Evolutionary conservation across 30 jellyfish, hydroid and myxozoan genomes (phyloP), one percentile per base, ranked within the genome.

Genomic region (Chrysaora quinquecirrha): DNA sequence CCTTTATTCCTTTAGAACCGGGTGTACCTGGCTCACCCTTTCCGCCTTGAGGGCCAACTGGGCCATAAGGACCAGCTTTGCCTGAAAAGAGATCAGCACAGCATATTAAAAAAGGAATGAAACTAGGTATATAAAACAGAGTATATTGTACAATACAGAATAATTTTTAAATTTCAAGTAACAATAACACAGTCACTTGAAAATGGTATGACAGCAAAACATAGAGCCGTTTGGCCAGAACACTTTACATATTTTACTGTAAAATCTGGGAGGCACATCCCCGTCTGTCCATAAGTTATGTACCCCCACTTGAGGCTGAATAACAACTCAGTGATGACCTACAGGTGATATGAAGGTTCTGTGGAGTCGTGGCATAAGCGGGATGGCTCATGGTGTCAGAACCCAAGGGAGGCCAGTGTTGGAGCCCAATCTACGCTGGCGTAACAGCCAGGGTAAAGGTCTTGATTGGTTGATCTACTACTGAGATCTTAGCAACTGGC

Each of bases 31-130:
- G 68, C 25, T 3, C 12, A 19, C 68, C 68, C 12, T 9, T 19
- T 20, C 6, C 27, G 9, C 68, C 68, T 10, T 20, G 29, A 3
- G 68, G 68, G 25, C 68, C 68, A 3, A 20, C 25, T 3, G 12
- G 68, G 12, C 68, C 68, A 9, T 16, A 25, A 52, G 68, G 68
- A 4, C 68, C 68, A 52, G 19, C 68, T 52, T 52, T 52, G 19
- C 68, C 68, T 52, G 68, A 52, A 3, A 43, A 6, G 12, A 43
- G 16, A 43, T 9, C 16, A 43, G 12, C 9, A 43, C 9, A 43
- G 58, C 9, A 6, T 9, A 43, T 9, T 43, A 16, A 43, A 6
- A 43, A 16, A 9, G 9, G 58, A 43, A 6, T 6, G 16, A 43
- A 16, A 16, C 16, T 43, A 6, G 9, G 12, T 43, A 6, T 6